Evolutionary conservation across 2,113 vertebrate genomes (phyloP).

Genomic region (Peromyscus polionotus): DNA sequence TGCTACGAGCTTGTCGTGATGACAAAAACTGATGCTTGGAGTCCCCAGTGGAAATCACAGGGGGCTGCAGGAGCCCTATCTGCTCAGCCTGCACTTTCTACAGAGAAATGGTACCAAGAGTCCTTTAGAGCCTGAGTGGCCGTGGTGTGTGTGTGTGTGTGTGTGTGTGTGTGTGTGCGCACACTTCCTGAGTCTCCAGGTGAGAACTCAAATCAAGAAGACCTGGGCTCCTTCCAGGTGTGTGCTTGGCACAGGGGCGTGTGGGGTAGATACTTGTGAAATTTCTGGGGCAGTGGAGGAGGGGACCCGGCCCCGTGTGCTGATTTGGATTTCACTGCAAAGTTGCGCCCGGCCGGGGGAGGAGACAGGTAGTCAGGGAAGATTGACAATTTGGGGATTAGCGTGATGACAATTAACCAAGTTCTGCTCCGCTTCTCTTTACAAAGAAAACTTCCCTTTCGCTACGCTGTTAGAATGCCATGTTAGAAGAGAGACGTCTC

Average conservation of each 20-base stretch:
- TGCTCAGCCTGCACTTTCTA: neutral
- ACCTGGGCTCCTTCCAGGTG: slow-evolving; percentile 4
- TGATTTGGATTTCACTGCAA: slow-evolving; percentile 17
- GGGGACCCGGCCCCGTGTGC: neutral
- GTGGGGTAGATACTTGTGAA: neutral
- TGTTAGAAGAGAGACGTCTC: slow-evolving; percentile 76
- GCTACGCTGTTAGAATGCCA: slow-evolving; percentile 71
- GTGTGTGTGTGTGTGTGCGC: no score
- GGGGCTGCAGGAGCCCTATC: neutral
- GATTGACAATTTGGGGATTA: slow-evolving; percentile 80
- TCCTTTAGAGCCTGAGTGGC: neutral
- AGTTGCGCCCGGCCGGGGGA: slow-evolving; percentile 22
- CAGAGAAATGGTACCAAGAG: slow-evolving; percentile 1
- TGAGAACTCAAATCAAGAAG: neutral
- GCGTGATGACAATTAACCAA: slow-evolving; percentile 80
- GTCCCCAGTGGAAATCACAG: neutral
- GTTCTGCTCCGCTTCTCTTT: slow-evolving; percentile 82
- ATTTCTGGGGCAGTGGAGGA: neutral
- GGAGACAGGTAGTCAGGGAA: slow-evolving; percentile 80
- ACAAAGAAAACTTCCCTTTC: slow-evolving; percentile 81
- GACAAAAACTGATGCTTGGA: neutral
- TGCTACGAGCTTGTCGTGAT: neutral
- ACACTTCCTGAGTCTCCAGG: neutral
- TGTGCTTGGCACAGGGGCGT: neutral
- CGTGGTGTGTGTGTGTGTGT: no score